These are phyloP conservation scores for Temnothorax unifasciatus DNA, from an alignment of 2,888 invertebrate genomes.

Conservation along the genomic window DNA sequence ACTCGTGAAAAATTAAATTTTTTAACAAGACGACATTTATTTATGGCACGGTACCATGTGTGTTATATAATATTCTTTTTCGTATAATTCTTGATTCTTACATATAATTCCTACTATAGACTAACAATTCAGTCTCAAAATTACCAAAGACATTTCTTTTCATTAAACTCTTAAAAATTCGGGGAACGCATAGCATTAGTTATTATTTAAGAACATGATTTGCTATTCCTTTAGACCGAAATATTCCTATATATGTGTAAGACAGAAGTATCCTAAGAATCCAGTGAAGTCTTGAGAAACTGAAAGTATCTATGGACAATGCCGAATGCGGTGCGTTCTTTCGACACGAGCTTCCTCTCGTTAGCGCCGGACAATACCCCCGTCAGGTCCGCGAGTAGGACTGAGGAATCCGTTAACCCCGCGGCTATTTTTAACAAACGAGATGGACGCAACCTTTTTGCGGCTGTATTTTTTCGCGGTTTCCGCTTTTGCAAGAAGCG, in stretches of 20 bases:
- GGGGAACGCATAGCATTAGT: neutral
- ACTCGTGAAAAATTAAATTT: conserved; percentile 15
- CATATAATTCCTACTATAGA: neutral
- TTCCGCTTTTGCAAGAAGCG: conserved; percentile 49
- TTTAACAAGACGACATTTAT: neutral
- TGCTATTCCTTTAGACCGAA: too few relatives aligned
- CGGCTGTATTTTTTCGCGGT: conserved; percentile 59
- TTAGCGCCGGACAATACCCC: conserved; percentile 61
- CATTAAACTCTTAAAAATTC: neutral
- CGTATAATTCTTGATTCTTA: neutral
- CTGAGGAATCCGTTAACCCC: conserved; percentile 37
- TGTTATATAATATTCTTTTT: neutral
- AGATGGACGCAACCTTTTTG: conserved; percentile 67
- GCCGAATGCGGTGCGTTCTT: conserved; percentile 1
- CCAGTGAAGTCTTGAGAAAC: neutral
- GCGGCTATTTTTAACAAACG: conserved; percentile 63
- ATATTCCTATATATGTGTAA: too few relatives aligned
- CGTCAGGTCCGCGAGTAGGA: neutral
- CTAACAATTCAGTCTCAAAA: neutral
- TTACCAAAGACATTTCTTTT: neutral
- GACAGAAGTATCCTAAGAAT: neutral
- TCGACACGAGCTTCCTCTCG: conserved; percentile 57
- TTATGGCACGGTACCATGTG: neutral
- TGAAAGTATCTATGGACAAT: neutral
- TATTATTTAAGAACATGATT: neutral